Base-by-base conservation (phyloP, 2,888 invertebrate species). In the Camponotus fellah region DNA sequence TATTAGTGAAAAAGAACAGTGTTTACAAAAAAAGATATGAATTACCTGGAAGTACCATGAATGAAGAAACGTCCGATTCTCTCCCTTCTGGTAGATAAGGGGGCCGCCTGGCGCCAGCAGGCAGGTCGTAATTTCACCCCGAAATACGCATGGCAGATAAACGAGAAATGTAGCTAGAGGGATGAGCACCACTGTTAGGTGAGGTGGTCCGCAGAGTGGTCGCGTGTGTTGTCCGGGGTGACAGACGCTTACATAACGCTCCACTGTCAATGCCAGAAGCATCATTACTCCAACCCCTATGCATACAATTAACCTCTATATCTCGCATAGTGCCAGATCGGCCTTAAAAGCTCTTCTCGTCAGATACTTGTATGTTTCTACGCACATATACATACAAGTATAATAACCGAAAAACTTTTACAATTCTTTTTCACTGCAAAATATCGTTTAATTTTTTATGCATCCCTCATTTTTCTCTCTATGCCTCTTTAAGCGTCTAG, bases 231-330 rank as follows among this genome's bases (percentile, higher is more conserved):
- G 93, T 5, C 97, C 96, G 3, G 97, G 97, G 95, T 97, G 97
- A 91, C 97, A 97, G 8, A 97, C 97, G 85, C 97, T 97, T 49
- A 97, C 96, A 94, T 97, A 97, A 62, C 97, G 95, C 93, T 97
- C 97, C 84, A 97, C 95, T 26, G 97, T 97, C 89, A 97, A 95
- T 12, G 97, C 97, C 75, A 97, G 95, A 17, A 97, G 96, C 96
- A 97, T 97, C 96, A 97, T 96, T 3, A 97, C 97, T 79, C 97
- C 97, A n/a, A 97, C 96, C 56, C 97, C 96, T 96, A 94, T 14
- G 87, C 87, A 43, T 49, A 71, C 65, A 58, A 80, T 68, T 72
- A 80, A 80, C 60, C 79, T 3, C 72, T 80, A 80, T 80, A 80
- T 72, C 72, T 60, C 72, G 60, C 72, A 56, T 53, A 69, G 46